A percentile compares a stretch with the other conserved stretches of the same genome.
Evolutionary conservation across 2,888 invertebrate genomes (phyloP).

Genomic region (Ceraclea dissimilis): DNA sequence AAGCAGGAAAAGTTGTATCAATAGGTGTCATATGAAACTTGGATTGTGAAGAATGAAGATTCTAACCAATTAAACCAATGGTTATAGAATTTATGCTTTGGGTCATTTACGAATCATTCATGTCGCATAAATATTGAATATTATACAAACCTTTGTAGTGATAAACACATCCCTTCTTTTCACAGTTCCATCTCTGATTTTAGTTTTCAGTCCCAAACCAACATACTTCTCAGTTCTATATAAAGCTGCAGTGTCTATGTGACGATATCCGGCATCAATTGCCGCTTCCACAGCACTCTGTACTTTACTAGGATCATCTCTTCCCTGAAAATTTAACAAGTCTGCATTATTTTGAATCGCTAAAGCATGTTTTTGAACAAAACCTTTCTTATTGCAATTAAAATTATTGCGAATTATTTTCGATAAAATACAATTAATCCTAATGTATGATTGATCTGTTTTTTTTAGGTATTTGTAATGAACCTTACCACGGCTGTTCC

Average conservation of each 20-base stretch:
- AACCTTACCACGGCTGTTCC: conserved; percentile 22
- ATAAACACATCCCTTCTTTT: conserved; percentile 49
- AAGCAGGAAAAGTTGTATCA: no score
- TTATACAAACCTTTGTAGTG: conserved; percentile 47
- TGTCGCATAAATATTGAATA: no score
- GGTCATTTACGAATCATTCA: no score
- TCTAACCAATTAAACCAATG: no score
- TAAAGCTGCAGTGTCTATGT: conserved; percentile 55
- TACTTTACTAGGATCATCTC: conserved; percentile 31
- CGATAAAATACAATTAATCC: no score
- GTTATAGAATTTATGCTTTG: no score
- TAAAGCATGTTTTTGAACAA: neutral
- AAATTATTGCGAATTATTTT: no score
- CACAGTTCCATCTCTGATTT: conserved; percentile 39
- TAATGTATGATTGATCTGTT: no score
- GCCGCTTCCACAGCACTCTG: conserved; percentile 47
- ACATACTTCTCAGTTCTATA: conserved; percentile 51
- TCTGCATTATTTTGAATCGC: no score
- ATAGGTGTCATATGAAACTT: no score
- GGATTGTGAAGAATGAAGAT: no score
- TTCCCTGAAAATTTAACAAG: conserved; percentile 4
- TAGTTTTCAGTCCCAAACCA: conserved; percentile 43
- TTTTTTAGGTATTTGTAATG: no score
- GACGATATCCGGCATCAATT: conserved; percentile 56
- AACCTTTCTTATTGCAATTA: neutral